Evolutionary conservation across 2,888 invertebrate species (phyloP).

Genomic region (Argyresthia albistria): DNA sequence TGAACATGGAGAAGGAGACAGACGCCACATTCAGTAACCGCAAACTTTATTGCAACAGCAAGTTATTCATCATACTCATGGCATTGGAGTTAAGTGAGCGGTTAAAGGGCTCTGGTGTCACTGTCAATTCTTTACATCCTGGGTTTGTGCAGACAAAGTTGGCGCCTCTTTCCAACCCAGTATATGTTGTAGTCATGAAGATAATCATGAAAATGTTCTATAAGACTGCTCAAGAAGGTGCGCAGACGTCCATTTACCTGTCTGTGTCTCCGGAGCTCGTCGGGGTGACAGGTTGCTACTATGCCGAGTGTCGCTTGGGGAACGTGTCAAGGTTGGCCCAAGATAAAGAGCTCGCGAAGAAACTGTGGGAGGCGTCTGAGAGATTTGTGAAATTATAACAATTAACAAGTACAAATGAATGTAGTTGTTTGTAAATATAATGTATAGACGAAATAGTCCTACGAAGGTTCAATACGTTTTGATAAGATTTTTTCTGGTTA

Average conservation of each 20-base stretch:
- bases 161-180: slow-evolving; percentile 41
- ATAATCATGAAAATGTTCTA: slow-evolving; percentile 25
- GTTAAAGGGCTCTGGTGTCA: slow-evolving; percentile 78
- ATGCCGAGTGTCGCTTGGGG: slow-evolving; percentile 64
- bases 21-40: slow-evolving; percentile 11
- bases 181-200: slow-evolving; percentile 33
- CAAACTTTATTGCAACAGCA: slow-evolving; percentile 44
- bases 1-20: slow-evolving; percentile 28
- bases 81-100: slow-evolving; percentile 78
- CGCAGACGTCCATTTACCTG: slow-evolving; percentile 70
- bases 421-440: too few relatives aligned
- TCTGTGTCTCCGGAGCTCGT: slow-evolving; percentile 65
- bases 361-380: slow-evolving; percentile 78
- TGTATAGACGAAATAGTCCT: too few relatives aligned
- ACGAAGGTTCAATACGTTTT: too few relatives aligned
- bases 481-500: too few relatives aligned
- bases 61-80: slow-evolving; percentile 83
- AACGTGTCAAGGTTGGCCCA: slow-evolving; percentile 45
- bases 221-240: slow-evolving; percentile 41
- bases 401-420: too few relatives aligned
- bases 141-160: slow-evolving; percentile 83
- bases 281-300: slow-evolving; percentile 74
- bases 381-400: slow-evolving; percentile 30
- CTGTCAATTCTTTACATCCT: slow-evolving; percentile 86
- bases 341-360: slow-evolving; percentile 61